These are phyloP conservation scores for Lampris megalopsis DNA, from an alignment of 2,113 vertebrate genomes.

Conservation along the genomic window DNA sequence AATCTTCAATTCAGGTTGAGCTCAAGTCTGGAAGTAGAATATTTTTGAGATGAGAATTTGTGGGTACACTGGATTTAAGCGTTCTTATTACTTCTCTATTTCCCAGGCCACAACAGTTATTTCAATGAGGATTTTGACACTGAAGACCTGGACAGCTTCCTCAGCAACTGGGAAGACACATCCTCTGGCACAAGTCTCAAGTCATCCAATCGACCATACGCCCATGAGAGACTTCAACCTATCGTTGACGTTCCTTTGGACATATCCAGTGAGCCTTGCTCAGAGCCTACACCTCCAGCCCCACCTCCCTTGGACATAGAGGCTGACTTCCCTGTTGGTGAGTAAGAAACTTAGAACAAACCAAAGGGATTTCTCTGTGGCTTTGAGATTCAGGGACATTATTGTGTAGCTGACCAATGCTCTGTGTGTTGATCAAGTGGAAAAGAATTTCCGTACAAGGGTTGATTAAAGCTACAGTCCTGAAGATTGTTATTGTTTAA, in stretches of 20 bases:
- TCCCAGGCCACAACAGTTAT: constrained; percentile 88
- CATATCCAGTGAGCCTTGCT: constrained; percentile 63
- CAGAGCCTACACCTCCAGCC: constrained; percentile 68
- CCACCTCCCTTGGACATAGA: constrained; percentile 89
- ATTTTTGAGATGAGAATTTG: not conserved
- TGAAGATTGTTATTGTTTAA: too few relatives aligned
- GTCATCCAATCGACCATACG: constrained; percentile 21
- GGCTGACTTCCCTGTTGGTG: constrained; percentile 91
- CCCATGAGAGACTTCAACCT: constrained; percentile 54
- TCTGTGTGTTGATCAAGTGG: too few relatives aligned
- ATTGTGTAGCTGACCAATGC: too few relatives aligned
- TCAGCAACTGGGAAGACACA: constrained; percentile 93
- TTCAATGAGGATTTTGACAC: constrained; percentile 92
- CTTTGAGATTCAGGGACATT: too few relatives aligned
- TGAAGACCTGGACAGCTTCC: constrained; percentile 89
- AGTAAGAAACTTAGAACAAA: not conserved
- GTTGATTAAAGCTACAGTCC: too few relatives aligned
- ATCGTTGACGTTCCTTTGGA: constrained; percentile 51
- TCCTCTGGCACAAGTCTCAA: constrained; percentile 79
- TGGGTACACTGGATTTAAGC: not conserved
- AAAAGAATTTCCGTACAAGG: too few relatives aligned
- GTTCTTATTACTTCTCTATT: not conserved
- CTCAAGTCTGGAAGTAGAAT: too few relatives aligned
- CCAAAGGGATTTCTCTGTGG: too few relatives aligned
- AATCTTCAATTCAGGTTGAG: too few relatives aligned